Evolutionary conservation across 2,797 vertebrate species (phyloP).

Genomic region (Halcyon chelicuti): DNA sequence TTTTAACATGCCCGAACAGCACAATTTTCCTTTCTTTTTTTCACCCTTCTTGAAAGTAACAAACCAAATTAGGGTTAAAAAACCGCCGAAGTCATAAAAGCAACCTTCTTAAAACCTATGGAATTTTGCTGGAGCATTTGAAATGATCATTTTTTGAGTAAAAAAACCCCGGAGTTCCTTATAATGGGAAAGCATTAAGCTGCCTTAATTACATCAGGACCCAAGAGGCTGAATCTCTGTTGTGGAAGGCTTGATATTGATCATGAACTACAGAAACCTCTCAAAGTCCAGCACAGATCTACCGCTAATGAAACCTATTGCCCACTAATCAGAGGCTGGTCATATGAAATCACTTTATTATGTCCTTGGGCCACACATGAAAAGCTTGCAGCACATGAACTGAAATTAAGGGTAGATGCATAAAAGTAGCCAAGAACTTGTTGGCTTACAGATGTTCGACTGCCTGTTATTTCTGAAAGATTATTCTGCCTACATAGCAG

Average conservation of each 20-base stretch:
- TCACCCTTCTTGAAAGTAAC: neutral
- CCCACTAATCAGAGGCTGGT: neutral
- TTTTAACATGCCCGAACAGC: neutral
- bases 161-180: neutral
- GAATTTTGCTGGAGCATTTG: neutral
- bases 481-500: neutral
- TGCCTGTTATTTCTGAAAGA: neutral
- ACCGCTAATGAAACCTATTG: neutral
- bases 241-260: neutral
- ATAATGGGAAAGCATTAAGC: neutral
- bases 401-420: neutral
- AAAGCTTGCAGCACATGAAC: neutral
- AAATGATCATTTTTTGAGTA: neutral
- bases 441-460: neutral
- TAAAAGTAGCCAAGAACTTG: neutral
- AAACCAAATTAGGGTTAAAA: neutral
- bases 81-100: neutral
- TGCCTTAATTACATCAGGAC: neutral
- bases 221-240: neutral
- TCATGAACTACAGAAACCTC: neutral
- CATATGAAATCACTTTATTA: neutral
- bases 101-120: neutral
- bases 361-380: neutral
- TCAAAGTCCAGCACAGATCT: neutral
- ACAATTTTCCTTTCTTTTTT: neutral